These are phyloP conservation scores for Calyptommatus sinebrachiatus DNA, from an alignment of 2,113 vertebrate genomes.

Conservation along the genomic window DNA sequence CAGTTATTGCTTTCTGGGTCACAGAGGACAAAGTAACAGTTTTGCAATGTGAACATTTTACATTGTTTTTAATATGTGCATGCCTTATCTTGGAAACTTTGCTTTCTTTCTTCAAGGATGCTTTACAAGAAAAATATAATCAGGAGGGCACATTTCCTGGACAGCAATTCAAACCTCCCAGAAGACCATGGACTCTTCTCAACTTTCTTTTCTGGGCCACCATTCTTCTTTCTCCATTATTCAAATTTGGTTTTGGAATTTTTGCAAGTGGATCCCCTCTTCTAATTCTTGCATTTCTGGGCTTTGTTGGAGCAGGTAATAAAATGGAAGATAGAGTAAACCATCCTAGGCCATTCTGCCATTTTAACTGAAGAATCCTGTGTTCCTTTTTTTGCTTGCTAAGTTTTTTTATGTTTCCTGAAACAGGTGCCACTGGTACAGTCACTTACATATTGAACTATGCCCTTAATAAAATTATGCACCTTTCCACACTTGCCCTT, in stretches of 20 bases:
- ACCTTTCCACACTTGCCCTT: too few relatives aligned
- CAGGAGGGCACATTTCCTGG: slow-evolving; percentile 89
- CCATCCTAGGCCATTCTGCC: not conserved
- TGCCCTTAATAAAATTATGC: not conserved
- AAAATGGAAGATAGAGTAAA: not conserved
- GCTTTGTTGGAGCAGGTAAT: slow-evolving; percentile 91
- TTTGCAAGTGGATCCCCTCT: slow-evolving; percentile 93
- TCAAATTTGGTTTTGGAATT: slow-evolving; percentile 90
- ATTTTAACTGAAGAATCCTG: not conserved
- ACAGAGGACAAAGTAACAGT: not conserved
- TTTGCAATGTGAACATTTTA: slow-evolving; percentile 17
- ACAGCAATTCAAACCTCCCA: slow-evolving; percentile 77
- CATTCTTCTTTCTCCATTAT: slow-evolving; percentile 91
- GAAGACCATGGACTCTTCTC: slow-evolving; percentile 89
- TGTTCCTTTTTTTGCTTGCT: not conserved
- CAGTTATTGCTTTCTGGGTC: not conserved
- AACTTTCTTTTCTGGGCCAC: slow-evolving; percentile 97
- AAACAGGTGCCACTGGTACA: not conserved
- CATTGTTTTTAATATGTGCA: not conserved
- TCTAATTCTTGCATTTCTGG: slow-evolving; percentile 89
- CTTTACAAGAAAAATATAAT: slow-evolving; percentile 90
- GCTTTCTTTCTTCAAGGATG: slow-evolving; percentile 76
- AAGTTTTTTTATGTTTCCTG: not conserved
- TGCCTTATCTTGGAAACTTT: slow-evolving; percentile 15
- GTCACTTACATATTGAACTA: not conserved